Conservation (phyloP, 2,888 invertebrate species). For the Oasisia sp. region DNA sequence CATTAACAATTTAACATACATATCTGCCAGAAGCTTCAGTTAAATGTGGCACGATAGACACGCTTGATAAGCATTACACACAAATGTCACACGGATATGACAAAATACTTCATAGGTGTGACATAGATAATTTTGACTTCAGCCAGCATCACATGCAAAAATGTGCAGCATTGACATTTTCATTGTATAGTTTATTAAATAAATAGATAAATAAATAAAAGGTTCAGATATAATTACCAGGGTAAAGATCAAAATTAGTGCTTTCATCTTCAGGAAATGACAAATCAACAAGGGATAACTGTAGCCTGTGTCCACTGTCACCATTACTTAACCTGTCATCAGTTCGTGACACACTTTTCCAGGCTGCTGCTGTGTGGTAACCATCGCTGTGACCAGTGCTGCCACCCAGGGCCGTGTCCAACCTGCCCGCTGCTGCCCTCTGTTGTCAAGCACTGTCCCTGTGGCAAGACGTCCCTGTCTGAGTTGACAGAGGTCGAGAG, state of each 20-base stretch:
- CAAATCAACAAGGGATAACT: background rate
- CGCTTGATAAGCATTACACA: background rate
- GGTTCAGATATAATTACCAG: too few relatives aligned
- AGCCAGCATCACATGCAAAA: background rate
- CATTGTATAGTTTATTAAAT: too few relatives aligned
- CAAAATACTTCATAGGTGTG: background rate
- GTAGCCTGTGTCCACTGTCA: background rate
- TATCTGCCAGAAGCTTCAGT: too few relatives aligned
- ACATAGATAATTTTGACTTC: background rate
- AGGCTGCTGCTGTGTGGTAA: slow-evolving; percentile 54
- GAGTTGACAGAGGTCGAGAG: slow-evolving; percentile 45
- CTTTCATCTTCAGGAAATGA: background rate
- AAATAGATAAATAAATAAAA: too few relatives aligned
- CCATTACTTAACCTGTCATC: background rate
- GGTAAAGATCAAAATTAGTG: background rate
- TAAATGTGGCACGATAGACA: background rate
- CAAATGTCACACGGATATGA: background rate
- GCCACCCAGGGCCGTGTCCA: slow-evolving; percentile 77
- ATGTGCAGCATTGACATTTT: too few relatives aligned
- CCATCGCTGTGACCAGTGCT: slow-evolving; percentile 77
- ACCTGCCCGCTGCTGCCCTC: slow-evolving; percentile 74
- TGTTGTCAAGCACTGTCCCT: slow-evolving; percentile 78
- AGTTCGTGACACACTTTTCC: background rate
- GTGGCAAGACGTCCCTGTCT: slow-evolving; percentile 75
- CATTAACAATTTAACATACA: too few relatives aligned